Percentiles rank a stretch among this genome's conserved stretches.
phyloP scores from a whole-genome alignment of 2,113 vertebrate genomes.

The Chaenocephalus aceratus region DNA sequence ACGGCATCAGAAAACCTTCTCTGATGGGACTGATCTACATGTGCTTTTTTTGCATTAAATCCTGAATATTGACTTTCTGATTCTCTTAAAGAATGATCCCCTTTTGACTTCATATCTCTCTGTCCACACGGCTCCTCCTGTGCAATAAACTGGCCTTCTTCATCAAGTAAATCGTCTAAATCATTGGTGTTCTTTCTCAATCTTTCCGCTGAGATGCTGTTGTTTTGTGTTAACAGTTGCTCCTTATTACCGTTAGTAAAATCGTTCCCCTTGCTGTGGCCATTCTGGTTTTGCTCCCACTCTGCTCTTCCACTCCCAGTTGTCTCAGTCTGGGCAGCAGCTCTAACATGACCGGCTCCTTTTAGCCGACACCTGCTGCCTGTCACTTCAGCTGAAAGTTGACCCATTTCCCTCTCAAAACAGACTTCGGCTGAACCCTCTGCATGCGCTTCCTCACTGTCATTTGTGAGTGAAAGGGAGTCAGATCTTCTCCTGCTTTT shows the following conservation, averaged over 20 bases:
- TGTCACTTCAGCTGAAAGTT: slow-evolving; percentile 71
- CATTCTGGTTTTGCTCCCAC: slow-evolving; percentile 27
- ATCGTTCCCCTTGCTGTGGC: background rate
- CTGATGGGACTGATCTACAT: slow-evolving; percentile 5
- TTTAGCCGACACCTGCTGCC: slow-evolving; percentile 77
- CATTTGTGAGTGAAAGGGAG: background rate
- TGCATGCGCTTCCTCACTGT: slow-evolving; percentile 18
- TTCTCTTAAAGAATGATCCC: slow-evolving; percentile 5
- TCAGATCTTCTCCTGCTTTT: slow-evolving; percentile 29
- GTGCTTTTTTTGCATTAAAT: slow-evolving; percentile 5
- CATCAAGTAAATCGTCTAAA: background rate
- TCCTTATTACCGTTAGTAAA: slow-evolving; percentile 6
- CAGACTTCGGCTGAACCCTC: slow-evolving; percentile 35
- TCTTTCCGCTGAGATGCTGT: slow-evolving; percentile 1
- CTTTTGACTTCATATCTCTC: background rate
- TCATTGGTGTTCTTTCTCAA: background rate
- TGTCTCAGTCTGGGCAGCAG: slow-evolving; percentile 47
- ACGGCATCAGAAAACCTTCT: slow-evolving; percentile 62
- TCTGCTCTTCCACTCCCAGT: slow-evolving; percentile 51
- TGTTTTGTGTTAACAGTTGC: slow-evolving; percentile 4
- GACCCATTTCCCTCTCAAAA: slow-evolving; percentile 50
- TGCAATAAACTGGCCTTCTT: background rate
- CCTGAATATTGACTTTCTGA: slow-evolving; percentile 7
- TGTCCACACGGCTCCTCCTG: background rate
- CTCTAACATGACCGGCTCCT: slow-evolving; percentile 58